Conservation (phyloP, 2,797 vertebrate genomes). For the Phrynocephalus vlangalii region DNA sequence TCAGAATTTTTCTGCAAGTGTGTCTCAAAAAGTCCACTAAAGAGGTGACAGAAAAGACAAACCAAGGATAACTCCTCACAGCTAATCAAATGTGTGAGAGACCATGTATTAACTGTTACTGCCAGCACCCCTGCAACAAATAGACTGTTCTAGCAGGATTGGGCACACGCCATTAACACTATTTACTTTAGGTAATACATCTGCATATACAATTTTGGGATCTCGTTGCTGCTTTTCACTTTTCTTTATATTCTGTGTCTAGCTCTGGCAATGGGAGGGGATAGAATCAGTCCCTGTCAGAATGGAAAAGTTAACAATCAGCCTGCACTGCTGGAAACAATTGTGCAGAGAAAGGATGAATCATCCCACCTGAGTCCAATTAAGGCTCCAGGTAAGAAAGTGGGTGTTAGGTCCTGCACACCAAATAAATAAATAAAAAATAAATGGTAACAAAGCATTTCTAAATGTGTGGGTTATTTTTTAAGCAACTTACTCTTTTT, state of each 20-base stretch:
- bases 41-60: neutral
- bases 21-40: neutral
- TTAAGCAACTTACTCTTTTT: neutral
- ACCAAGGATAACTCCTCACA: neutral
- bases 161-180: neutral
- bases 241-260: neutral
- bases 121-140: neutral
- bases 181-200: neutral
- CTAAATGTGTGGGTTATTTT: neutral
- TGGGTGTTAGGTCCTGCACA: conserved; percentile 25
- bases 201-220: neutral
- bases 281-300: conserved; percentile 15
- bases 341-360: conserved; percentile 31
- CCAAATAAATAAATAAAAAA: conserved; percentile 14
- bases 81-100: conserved; percentile 16
- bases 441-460: neutral
- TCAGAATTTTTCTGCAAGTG: neutral
- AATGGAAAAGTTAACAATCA: conserved; percentile 38
- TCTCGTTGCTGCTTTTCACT: neutral
- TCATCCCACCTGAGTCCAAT: conserved; percentile 3
- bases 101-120: neutral
- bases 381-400: conserved; percentile 36
- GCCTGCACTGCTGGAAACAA: conserved; percentile 16
- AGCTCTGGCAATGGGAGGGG: neutral
- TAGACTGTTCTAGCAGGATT: neutral